Base-by-base conservation (phyloP, 1,140 invertebrate species). In the Eciton burchellii region DNA sequence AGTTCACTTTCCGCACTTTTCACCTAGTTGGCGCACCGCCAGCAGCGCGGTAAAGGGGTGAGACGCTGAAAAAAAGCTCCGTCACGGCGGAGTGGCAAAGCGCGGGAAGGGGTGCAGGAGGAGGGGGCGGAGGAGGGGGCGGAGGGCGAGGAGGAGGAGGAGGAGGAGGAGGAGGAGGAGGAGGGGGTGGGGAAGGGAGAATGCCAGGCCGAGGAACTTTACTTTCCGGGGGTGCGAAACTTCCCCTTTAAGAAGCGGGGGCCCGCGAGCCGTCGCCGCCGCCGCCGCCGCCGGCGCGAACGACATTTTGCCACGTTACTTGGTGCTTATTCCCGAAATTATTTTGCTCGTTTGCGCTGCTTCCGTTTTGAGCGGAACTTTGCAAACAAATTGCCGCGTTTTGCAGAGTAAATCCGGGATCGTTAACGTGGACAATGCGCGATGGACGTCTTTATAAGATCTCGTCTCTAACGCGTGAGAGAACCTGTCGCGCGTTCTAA, bases 1-100 rank as follows among this genome's bases (percentile, higher is more conserved):
- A 91, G 91, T 92, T 93, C 91, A 91, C 92, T 92, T 93, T 91
- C 92, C 84, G 90, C 89, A 92, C 92, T 94, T 94, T 93, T 94
- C 92, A 94, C 93, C 93, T 87, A 94, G 91, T 94, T 94, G 93
- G 93, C 92, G 81, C 62, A n/a, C 72, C 65, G 93, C 93, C 93
- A 94, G 82, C 70, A 65, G 74, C 29, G 47, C 71, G 86, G 81
- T 65, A 73, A 83, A 77, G 62, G 72, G 82, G 81, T 63, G 71
- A 84, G 62, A 63, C 19, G 71, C 21, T 45, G 60, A 79, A 86
- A 85, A 85, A 85, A 70, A 47, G 65, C 35, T n/a, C 26, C 59
- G 76, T 47, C 62, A 81, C 49, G 73, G 41, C 65, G 56, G 21
- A 3, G 16, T 19, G 35, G 60, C 62, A 57, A 41, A 47, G 70